Conservation (phyloP, 2,797 vertebrate species). For the Myripristis murdjan region DNA sequence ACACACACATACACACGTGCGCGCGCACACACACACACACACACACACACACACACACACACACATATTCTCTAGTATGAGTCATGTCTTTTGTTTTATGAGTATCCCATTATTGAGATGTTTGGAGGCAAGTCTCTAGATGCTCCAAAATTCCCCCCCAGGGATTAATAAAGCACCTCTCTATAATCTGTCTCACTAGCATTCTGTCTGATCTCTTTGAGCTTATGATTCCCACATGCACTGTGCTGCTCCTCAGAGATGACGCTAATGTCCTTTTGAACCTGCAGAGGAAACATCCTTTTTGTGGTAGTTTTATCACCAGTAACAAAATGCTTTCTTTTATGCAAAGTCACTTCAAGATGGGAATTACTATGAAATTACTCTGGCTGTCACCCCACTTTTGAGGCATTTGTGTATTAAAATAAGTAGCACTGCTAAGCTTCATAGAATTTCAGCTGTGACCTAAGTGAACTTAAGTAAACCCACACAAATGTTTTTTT, state of each 20-base stretch:
- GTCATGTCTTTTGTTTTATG: conserved; percentile 20
- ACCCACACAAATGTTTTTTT: conserved; percentile 9
- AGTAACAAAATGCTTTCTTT: conserved; percentile 1
- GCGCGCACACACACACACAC: no score
- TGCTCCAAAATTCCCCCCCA: conserved; percentile 19
- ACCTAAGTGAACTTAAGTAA: conserved; percentile 15
- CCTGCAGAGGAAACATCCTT: conserved; percentile 21
- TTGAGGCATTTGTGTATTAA: conserved; percentile 2
- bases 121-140: neutral
- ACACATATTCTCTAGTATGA: conserved; percentile 7
- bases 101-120: conserved; percentile 5
- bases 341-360: conserved; percentile 12
- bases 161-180: conserved; percentile 14
- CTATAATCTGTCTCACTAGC: conserved; percentile 12
- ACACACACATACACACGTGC: no score
- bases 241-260: conserved; percentile 13
- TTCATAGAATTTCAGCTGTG: conserved; percentile 16
- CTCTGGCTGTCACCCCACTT: neutral
- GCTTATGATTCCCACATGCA: conserved; percentile 21
- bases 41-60: no score
- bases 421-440: conserved; percentile 10
- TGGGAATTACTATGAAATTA: conserved; percentile 6
- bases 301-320: conserved; percentile 29
- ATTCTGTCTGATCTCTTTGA: conserved; percentile 10
- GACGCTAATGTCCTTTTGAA: conserved; percentile 41